Conservation (phyloP, 2,888 invertebrate genomes). For the Trichogramma evanescens region DNA sequence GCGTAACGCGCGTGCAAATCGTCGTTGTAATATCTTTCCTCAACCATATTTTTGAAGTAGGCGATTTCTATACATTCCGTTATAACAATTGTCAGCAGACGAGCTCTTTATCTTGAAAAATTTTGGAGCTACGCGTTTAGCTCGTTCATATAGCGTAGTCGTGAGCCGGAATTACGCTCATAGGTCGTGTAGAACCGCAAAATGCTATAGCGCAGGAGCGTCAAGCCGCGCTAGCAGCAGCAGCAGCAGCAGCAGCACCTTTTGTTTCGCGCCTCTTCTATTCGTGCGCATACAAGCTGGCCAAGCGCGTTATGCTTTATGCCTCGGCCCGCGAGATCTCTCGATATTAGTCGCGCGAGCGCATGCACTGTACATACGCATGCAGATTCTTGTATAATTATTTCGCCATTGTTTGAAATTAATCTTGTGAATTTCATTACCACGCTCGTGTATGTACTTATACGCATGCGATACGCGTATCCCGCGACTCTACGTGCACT, state of each 20-base stretch:
- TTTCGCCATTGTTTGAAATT: constrained; percentile 15
- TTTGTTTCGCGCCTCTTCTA: constrained; percentile 12
- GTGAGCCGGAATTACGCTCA: constrained; percentile 29
- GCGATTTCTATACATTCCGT: constrained; percentile 40
- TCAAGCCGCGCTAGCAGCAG: constrained; percentile 4
- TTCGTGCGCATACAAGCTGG: background rate
- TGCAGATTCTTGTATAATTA: constrained; percentile 2
- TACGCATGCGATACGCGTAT: background rate
- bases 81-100: constrained; percentile 28
- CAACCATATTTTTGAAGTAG: constrained; percentile 12
- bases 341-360: background rate
- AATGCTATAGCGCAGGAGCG: background rate
- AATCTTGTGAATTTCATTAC: constrained; percentile 16
- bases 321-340: background rate
- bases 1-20: constrained; percentile 18
- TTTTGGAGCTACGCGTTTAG: constrained; percentile 16
- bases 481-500: background rate
- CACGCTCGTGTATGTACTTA: too few relatives aligned
- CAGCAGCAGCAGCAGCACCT: background rate
- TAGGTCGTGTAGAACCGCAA: constrained; percentile 21
- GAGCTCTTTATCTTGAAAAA: constrained; percentile 37
- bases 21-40: constrained; percentile 18
- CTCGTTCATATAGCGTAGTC: background rate
- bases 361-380: too few relatives aligned
- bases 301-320: constrained; percentile 1